These are phyloP conservation scores for Trogon melanurus DNA, from an alignment of 2,113 vertebrate species.

Conservation along the genomic window DNA sequence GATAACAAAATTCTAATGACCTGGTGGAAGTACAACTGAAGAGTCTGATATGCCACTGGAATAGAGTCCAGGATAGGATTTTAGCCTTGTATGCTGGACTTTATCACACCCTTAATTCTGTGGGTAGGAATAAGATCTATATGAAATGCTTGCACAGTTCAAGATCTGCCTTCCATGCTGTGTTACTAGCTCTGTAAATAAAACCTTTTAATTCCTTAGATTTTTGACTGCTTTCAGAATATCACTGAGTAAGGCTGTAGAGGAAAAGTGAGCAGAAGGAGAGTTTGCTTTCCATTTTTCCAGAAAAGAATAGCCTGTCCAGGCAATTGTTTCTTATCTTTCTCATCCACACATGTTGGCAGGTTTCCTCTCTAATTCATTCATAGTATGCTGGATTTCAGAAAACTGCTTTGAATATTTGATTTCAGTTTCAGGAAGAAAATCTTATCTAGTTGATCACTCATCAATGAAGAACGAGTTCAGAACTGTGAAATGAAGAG, in stretches of 20 bases:
- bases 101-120: background rate
- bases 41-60: fast-evolving
- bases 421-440: background rate
- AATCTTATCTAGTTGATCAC: background rate
- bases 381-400: background rate
- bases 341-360: background rate
- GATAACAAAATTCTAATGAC: background rate
- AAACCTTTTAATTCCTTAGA: background rate
- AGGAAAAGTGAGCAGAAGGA: background rate
- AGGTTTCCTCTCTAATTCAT: background rate
- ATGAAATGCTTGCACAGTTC: background rate
- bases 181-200: background rate
- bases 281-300: background rate
- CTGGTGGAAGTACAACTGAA: background rate
- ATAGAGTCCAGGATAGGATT: background rate
- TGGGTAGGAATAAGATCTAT: background rate
- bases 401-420: background rate
- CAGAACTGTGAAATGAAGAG: background rate
- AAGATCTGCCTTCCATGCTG: background rate
- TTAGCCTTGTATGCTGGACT: background rate
- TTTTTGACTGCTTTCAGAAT: background rate
- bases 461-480: background rate
- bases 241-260: background rate
- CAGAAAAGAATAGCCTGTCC: background rate
- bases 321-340: background rate